These are phyloP conservation scores for Macrotus californicus DNA, from an alignment of 2,113 vertebrate species.

Conservation along the genomic window DNA sequence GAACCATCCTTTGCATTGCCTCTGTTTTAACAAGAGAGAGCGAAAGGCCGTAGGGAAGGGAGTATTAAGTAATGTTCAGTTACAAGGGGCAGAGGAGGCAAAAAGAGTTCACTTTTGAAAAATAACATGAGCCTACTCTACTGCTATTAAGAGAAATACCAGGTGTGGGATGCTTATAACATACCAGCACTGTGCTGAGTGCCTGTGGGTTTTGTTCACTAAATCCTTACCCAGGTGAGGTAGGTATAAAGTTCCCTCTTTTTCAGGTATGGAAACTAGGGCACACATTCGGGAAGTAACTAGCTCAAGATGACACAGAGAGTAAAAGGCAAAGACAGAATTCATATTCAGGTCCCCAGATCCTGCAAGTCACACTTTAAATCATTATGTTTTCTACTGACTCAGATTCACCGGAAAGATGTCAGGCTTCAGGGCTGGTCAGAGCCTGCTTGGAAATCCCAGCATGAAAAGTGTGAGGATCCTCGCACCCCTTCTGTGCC, in stretches of 20 bases:
- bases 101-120: background rate
- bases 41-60: background rate
- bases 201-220: background rate
- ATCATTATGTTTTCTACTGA: background rate
- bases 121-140: background rate
- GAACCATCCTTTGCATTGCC: background rate
- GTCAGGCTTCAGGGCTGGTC: fast-evolving
- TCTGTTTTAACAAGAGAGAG: background rate
- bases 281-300: background rate
- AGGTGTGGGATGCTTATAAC: too few species aligned
- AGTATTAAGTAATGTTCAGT: background rate
- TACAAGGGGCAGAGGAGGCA: background rate
- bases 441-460: background rate
- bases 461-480: background rate
- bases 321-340: background rate
- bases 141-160: background rate
- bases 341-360: background rate
- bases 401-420: background rate
- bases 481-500: background rate
- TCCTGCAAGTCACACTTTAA: background rate
- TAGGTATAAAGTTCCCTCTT: fast-evolving
- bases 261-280: background rate
- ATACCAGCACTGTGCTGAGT: background rate
- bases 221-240: background rate
- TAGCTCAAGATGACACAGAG: background rate